Percentiles rank a stretch among this genome's conserved stretches.
These are phyloP conservation scores for Oligia fasciuncula DNA, from an alignment of 2,888 invertebrate species.

Conservation along the genomic window DNA sequence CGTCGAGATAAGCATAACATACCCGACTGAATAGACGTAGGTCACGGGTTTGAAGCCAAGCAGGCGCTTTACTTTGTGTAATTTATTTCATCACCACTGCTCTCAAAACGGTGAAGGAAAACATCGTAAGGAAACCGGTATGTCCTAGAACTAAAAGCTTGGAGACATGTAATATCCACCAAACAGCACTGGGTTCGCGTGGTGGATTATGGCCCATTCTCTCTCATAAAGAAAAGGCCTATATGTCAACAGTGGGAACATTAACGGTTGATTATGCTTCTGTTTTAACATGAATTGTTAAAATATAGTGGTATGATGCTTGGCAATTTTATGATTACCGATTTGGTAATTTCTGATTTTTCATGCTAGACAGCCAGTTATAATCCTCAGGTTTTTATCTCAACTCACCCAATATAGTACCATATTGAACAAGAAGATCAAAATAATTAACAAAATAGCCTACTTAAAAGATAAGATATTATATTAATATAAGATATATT, in stretches of 20 bases:
- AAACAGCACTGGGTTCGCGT: no score
- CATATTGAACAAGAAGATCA: background rate
- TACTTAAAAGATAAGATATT: background rate
- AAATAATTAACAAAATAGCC: slow-evolving; percentile 5
- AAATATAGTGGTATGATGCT: background rate
- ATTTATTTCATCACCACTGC: no score
- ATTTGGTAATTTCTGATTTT: background rate
- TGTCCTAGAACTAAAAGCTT: no score
- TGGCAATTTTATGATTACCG: background rate
- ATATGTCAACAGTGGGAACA: background rate
- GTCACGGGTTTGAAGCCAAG: background rate
- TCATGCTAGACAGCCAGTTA: background rate
- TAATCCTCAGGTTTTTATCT: background rate
- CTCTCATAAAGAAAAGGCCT: background rate
- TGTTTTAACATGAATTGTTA: background rate
- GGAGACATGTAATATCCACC: no score
- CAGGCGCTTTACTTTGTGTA: background rate
- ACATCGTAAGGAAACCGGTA: no score
- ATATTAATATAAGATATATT: background rate
- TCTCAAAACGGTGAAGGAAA: no score
- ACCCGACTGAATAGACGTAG: background rate
- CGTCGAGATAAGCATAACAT: background rate
- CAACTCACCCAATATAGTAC: background rate
- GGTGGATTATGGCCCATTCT: background rate
- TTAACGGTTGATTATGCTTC: background rate